phyloP scores from a whole-genome alignment of 2,888 invertebrate genomes.

The Antitype chi region DNA sequence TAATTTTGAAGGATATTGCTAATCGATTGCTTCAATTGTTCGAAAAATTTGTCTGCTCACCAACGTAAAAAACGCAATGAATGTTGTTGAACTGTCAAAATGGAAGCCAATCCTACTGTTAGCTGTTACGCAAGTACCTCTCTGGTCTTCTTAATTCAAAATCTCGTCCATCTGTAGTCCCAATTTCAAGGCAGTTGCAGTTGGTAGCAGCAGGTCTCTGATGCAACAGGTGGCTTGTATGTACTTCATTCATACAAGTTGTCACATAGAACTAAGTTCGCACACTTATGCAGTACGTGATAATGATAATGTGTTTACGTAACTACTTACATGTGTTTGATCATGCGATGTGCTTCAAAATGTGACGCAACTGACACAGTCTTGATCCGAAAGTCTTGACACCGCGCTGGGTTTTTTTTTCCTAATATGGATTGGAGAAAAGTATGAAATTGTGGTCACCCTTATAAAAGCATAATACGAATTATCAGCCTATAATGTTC shows the following conservation, averaged over 20 bases:
- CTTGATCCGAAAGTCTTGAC: neutral
- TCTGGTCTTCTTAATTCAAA: neutral
- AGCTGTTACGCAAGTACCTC: too few species aligned
- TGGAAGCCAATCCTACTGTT: too few species aligned
- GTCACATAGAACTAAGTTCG: neutral
- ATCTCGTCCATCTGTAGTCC: neutral
- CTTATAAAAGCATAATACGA: too few species aligned
- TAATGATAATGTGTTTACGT: conserved; percentile 3
- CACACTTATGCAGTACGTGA: neutral
- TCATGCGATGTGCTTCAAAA: neutral
- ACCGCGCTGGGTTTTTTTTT: too few species aligned
- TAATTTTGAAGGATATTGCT: too few species aligned
- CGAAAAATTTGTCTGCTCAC: too few species aligned
- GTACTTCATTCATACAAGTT: neutral
- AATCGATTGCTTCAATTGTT: too few species aligned
- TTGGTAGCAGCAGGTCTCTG: neutral
- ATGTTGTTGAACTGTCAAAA: too few species aligned
- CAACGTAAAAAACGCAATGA: too few species aligned
- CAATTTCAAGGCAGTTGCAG: conserved; percentile 4
- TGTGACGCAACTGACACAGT: neutral
- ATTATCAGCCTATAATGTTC: too few species aligned
- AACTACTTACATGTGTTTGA: neutral
- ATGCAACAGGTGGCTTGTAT: conserved; percentile 12
- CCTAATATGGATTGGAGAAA: neutral
- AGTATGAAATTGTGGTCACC: neutral